These are phyloP conservation scores for Dufourea novaeangliae DNA, from an alignment of 1,140 invertebrate species.

Conservation along the genomic window DNA sequence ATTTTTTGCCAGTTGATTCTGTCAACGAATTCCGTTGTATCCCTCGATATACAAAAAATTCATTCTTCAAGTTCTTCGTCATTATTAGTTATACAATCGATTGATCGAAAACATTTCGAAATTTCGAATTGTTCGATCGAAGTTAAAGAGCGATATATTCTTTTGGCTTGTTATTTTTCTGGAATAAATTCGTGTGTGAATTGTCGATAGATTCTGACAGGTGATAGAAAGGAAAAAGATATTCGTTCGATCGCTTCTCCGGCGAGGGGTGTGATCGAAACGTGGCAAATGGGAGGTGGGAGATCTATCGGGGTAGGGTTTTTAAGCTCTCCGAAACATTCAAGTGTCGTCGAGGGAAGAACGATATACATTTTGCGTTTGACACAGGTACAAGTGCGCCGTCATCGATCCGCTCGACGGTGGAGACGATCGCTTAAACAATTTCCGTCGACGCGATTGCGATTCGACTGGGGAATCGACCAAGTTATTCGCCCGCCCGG, in stretches of 20 bases:
- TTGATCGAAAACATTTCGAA: too few relatives aligned
- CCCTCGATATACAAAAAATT: too few relatives aligned
- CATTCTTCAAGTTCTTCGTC: too few relatives aligned
- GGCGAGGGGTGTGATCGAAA: not conserved
- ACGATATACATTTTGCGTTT: slow-evolving; percentile 60
- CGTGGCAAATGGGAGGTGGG: not conserved
- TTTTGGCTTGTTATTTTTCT: not conserved
- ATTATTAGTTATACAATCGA: too few relatives aligned
- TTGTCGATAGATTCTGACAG: not conserved
- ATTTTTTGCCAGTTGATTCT: too few relatives aligned
- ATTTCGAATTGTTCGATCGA: too few relatives aligned
- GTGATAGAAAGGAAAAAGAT: not conserved
- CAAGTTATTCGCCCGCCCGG: too few relatives aligned
- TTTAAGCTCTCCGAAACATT: slow-evolving; percentile 2
- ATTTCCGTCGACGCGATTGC: not conserved
- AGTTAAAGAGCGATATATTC: too few relatives aligned
- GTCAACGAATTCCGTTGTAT: too few relatives aligned
- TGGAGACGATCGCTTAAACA: slow-evolving; percentile 31
- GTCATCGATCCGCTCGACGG: slow-evolving; percentile 56
- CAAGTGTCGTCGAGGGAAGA: slow-evolving; percentile 38
- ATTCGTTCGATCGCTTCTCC: not conserved
- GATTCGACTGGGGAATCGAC: too few relatives aligned
- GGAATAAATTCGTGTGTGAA: not conserved
- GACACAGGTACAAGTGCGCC: slow-evolving; percentile 67
- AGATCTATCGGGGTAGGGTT: not conserved